These are phyloP conservation scores for Proales similis DNA, from an alignment of 1,140 invertebrate genomes.

Conservation along the genomic window DNA sequence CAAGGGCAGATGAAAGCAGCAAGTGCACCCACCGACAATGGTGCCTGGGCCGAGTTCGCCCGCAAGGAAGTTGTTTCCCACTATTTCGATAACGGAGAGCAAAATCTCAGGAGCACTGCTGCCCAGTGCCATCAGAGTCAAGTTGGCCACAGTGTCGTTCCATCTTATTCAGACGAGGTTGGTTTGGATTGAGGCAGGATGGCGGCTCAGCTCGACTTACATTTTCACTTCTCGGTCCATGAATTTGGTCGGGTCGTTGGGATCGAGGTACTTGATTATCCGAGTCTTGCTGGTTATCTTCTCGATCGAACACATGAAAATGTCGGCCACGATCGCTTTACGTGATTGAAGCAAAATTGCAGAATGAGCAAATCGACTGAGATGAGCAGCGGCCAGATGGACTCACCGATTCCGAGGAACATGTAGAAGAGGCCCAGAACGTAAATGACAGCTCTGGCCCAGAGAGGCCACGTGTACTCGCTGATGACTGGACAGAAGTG, in stretches of 20 bases:
- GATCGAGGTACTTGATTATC: constrained; percentile 52
- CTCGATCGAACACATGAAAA: constrained; percentile 63
- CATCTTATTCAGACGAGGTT: constrained; percentile 47
- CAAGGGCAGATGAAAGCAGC: no score
- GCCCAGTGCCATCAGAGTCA: constrained; percentile 64
- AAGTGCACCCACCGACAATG: constrained; percentile 57
- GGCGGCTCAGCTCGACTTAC: constrained; percentile 36
- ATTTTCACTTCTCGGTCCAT: constrained; percentile 45
- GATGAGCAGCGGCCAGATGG: neutral
- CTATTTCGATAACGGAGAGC: constrained; percentile 60
- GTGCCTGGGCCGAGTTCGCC: constrained; percentile 61
- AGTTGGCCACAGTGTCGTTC: constrained; percentile 64
- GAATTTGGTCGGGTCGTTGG: constrained; percentile 41
- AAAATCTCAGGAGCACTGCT: constrained; percentile 63
- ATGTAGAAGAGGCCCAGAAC: constrained; percentile 58
- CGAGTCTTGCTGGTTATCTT: constrained; percentile 62
- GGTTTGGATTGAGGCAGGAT: neutral
- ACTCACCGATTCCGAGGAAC: constrained; percentile 54
- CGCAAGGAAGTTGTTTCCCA: constrained; percentile 56
- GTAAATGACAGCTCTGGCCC: constrained; percentile 55
- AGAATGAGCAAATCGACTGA: neutral
- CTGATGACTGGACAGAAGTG: constrained; percentile 48
- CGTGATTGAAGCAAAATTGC: constrained; percentile 56
- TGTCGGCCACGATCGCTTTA: constrained; percentile 60
- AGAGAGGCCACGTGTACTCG: constrained; percentile 56